Percentiles rank a stretch among this genome's conserved stretches.
Evolutionary conservation across 1,140 invertebrate genomes (phyloP).

Genomic region (Orchesella cincta): DNA sequence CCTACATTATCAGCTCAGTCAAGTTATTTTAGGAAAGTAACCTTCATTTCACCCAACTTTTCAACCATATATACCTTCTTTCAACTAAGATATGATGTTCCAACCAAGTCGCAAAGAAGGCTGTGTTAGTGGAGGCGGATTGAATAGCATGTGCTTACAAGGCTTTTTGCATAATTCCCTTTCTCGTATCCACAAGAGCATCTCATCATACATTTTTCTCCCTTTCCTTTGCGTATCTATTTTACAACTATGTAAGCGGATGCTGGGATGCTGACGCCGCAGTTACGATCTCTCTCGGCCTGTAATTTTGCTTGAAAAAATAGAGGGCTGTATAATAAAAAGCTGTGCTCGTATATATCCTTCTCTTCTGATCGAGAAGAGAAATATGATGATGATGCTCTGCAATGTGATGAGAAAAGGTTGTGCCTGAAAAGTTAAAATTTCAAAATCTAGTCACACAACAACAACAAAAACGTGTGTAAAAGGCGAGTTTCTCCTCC

Average conservation of each 20-base stretch:
- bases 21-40: too few relatives aligned
- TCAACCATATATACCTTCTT: too few relatives aligned
- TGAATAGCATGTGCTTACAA: too few relatives aligned
- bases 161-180: too few relatives aligned
- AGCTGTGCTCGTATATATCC: too few relatives aligned
- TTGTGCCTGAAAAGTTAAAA: not conserved
- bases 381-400: not conserved
- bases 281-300: not conserved
- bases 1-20: too few relatives aligned
- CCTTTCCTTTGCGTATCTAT: not conserved
- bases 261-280: not conserved
- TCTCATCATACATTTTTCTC: not conserved
- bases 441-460: not conserved
- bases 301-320: not conserved
- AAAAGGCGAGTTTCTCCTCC: too few relatives aligned
- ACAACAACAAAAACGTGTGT: not conserved
- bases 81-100: too few relatives aligned
- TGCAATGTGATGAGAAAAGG: too few relatives aligned
- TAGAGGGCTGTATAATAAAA: not conserved
- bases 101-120: too few relatives aligned
- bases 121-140: too few relatives aligned
- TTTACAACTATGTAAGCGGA: not conserved
- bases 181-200: not conserved
- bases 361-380: not conserved
- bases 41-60: too few relatives aligned